Base-by-base conservation (phyloP, 2,113 vertebrate genomes). In the Alligator mississippiensis region DNA sequence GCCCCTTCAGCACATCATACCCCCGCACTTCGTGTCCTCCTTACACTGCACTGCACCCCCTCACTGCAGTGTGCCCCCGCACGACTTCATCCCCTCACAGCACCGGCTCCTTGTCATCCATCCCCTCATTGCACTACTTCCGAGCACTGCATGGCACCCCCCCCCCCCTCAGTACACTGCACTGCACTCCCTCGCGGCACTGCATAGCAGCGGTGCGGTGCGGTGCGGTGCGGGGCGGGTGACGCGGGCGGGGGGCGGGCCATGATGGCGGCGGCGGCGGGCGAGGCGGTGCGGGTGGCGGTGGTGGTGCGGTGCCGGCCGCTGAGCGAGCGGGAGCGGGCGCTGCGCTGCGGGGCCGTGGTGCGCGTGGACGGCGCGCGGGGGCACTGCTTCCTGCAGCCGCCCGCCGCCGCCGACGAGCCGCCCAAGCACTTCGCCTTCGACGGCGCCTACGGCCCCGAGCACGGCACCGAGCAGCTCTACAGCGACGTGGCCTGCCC, bases 351-450 rank as follows among this genome's bases (percentile, higher is more conserved):
- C 87, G 94, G 94, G 93, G 80, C 72, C 4, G 98, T 99, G 38
- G 94, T 99, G 64, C 94, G 96, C 9, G 90, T 98, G 96, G 98
- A 98, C 86, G 93, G 96, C 11, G 70, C 91, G 1, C 92, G 93
- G 62, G 98, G 98, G 61, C 98, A 98, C 94, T 99, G 98, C 95
- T 98, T 98, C 92, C 98, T 99, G 83, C 92, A 96, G 83, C 98
- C 98, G 90, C 98, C 98, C 0, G 79, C 95, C 1, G 97, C 97
- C 0, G 3, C 78, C 0, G 88, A 96, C 0, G 98, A 99, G 94
- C 98, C 98, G 3, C 98, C 98, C 1, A 98, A 99, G 92, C 98
- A 98, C 94, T 99, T 99, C 97, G 99, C 98, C 83, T 99, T 99
- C 30, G 98, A 99, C 3, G 99, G 98, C 90, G 98, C 97, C 0